Percentiles rank a stretch among this genome's conserved stretches.
Evolutionary conservation across 1,140 invertebrate species (phyloP).

Genomic region (Hycleus cichorii): DNA sequence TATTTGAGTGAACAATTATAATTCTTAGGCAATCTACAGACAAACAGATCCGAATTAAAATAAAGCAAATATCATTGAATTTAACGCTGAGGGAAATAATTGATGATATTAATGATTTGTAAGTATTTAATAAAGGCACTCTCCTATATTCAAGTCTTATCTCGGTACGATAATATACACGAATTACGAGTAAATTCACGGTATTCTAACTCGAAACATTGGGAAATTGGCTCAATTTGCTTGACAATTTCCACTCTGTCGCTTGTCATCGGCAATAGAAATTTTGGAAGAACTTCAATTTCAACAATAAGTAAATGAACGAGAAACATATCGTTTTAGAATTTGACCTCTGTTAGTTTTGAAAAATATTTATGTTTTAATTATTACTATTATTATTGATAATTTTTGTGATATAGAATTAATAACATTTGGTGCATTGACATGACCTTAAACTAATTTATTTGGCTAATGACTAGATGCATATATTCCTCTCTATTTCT

Average conservation of each 20-base stretch:
- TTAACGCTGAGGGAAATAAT: constrained; percentile 19
- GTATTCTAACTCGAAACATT: not conserved
- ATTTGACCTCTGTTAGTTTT: not conserved
- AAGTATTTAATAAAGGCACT: constrained; percentile 29
- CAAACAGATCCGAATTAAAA: not conserved
- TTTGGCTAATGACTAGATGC: constrained; percentile 38
- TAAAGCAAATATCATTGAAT: constrained; percentile 21
- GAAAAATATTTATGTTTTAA: not conserved
- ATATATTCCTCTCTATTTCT: constrained; percentile 4
- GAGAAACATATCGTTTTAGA: not conserved
- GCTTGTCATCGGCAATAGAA: too few relatives aligned
- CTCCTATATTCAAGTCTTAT: constrained; percentile 30
- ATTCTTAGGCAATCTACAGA: not conserved
- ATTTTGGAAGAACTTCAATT: not conserved
- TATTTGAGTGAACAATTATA: constrained; percentile 20
- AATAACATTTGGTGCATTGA: not conserved
- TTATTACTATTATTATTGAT: too few relatives aligned
- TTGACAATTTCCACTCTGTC: too few relatives aligned
- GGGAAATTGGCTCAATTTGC: too few relatives aligned
- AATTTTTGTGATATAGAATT: constrained; percentile 2
- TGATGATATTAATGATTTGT: constrained; percentile 7
- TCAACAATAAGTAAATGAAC: not conserved
- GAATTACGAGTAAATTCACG: not conserved
- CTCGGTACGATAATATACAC: not conserved
- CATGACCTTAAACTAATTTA: constrained; percentile 16